phyloP scores from a whole-genome alignment of 2,888 invertebrate species.

The Mimas tiliae region DNA sequence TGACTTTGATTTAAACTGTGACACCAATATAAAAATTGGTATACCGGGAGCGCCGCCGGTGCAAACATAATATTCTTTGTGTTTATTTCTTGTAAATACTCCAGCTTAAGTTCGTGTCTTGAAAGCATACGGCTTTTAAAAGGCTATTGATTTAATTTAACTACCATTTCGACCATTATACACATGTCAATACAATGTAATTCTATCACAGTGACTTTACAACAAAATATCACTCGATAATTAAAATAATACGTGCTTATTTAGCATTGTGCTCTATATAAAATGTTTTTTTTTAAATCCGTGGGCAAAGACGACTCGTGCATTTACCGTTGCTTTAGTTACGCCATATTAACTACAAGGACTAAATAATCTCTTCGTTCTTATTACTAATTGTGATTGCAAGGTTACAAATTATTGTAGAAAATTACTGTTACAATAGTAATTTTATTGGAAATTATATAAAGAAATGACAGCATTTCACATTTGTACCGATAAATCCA shows the following conservation, averaged over 20 bases:
- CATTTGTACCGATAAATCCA: no score
- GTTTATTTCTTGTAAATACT: neutral
- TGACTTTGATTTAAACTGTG: neutral
- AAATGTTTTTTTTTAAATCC: neutral
- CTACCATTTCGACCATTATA: neutral
- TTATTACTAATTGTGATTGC: slow-evolving; percentile 6
- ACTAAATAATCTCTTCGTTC: slow-evolving; percentile 17
- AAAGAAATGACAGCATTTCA: neutral
- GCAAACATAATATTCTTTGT: neutral
- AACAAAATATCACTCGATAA: neutral
- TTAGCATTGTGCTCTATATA: neutral
- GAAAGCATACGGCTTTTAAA: neutral
- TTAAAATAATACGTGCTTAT: neutral
- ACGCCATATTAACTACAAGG: slow-evolving; percentile 10
- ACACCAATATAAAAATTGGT: neutral
- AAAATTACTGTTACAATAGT: neutral
- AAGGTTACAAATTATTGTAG: neutral
- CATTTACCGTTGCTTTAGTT: neutral
- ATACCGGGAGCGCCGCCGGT: neutral
- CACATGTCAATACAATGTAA: neutral
- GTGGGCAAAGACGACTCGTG: no score
- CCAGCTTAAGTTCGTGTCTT: neutral
- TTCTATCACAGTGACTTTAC: neutral
- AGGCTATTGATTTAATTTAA: slow-evolving; percentile 4
- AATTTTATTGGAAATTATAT: neutral